Percentiles rank a stretch among this genome's conserved stretches.
Conservation (phyloP, 1,140 invertebrate species). For the Chrysopa pallens region DNA sequence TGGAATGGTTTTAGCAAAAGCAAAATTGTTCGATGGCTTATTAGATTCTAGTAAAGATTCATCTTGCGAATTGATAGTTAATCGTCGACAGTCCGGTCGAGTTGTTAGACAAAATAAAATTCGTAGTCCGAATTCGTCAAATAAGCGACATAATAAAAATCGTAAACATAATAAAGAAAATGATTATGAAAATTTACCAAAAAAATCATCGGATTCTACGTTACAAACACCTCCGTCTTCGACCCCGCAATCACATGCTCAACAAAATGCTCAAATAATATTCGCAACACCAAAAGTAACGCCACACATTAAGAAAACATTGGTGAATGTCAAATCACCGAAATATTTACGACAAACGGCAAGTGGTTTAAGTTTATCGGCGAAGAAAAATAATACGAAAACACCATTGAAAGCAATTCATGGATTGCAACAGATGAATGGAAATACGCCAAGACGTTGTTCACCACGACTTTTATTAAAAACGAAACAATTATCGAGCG, state of each 20-base stretch:
- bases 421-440: neutral
- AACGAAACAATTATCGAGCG: neutral
- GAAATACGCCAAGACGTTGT: neutral
- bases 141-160: conserved; percentile 2
- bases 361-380: neutral
- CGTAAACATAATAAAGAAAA: conserved; percentile 1
- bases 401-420: conserved; percentile 9
- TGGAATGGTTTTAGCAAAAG: conserved; percentile 47
- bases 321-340: conserved; percentile 10
- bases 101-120: conserved; percentile 7
- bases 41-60: conserved; percentile 9
- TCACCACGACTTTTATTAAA: neutral
- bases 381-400: conserved; percentile 3
- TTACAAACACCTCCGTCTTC: neutral
- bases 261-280: conserved; percentile 5
- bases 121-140: conserved; percentile 2
- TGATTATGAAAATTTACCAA: conserved; percentile 1
- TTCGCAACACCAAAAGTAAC: conserved; percentile 8
- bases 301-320: conserved; percentile 13
- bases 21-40: conserved; percentile 39
- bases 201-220: neutral
- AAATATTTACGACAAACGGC: conserved; percentile 9
- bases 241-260: too few species aligned
- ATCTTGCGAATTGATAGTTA: conserved; percentile 1
- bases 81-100: conserved; percentile 1